Base-by-base conservation (phyloP, 2,888 invertebrate genomes). In the Lepidocyrtoides sp. region DNA sequence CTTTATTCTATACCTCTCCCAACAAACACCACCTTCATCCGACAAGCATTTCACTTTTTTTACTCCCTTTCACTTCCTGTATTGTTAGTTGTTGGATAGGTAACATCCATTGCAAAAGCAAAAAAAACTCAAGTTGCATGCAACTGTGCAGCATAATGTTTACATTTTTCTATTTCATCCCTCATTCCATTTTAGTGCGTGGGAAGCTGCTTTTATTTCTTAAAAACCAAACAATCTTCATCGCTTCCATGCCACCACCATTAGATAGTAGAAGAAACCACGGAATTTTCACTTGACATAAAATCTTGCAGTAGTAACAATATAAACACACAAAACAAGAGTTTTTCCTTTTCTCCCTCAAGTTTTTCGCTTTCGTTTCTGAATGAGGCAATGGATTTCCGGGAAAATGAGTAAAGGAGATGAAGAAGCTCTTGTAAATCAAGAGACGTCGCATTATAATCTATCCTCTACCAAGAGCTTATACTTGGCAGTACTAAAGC, bases 381-480 rank as follows among this genome's bases (percentile, higher is more conserved):
- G 54, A 84, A 32, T 44, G 54, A 29, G 54, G 51, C 29, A 72
- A n/a, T 82, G 89, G 82, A 89, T 89, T 89, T 89, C 89, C 89
- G 82, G 88, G 63, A 23, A 89, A 89, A 89, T 54, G 57, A 82
- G 72, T 44, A 77, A 75, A 32, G 48, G 0, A 51, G 54, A 36
- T 26, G 84, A 89, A 26, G 72, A 72, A 82, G 54, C 89, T 89
- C 77, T 89, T 89, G 81, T 89, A 89, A 89, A 89, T 89, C 89
- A 89, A 83, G 89, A 83, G 89, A 83, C 83, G 83, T 81, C 51
- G 75, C 89, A 89, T 89, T 89, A 89, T 89, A n/a, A n/a, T n/a
- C 89, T 89, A 57, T 89, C 89, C n/a, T n/a, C n/a, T 17, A 57
- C 69, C 54, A 60, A 83, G 82, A 82, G 83, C 89, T 89, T 89